These are phyloP conservation scores for Andinoacara biseriatus DNA, from an alignment of 2,113 vertebrate species.

Conservation along the genomic window DNA sequence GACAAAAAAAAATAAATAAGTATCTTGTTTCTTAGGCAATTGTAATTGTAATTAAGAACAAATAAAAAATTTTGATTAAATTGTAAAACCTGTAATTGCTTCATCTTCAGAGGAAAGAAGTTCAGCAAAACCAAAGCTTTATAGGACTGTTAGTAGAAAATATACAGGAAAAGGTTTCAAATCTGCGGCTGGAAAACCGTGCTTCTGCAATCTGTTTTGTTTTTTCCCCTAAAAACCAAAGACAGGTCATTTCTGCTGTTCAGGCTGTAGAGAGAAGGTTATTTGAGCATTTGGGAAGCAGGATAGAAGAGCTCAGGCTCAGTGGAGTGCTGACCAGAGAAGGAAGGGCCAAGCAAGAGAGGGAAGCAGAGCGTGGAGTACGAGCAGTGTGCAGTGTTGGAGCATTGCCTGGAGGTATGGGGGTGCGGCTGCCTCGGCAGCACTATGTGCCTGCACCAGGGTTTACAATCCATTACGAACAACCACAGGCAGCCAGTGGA, in stretches of 20 bases:
- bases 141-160: neutral
- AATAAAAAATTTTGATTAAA: neutral
- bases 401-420: slow-evolving; percentile 70
- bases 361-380: slow-evolving; percentile 61
- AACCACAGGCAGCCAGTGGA: slow-evolving; percentile 59
- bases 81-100: neutral
- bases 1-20: neutral
- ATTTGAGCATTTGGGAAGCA: slow-evolving; percentile 37
- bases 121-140: neutral
- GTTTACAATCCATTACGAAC: slow-evolving; percentile 66
- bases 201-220: neutral
- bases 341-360: slow-evolving; percentile 42
- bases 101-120: neutral
- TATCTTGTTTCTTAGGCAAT: neutral
- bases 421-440: slow-evolving; percentile 59
- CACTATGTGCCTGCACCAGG: slow-evolving; percentile 48
- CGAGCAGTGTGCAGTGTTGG: slow-evolving; percentile 56
- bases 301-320: slow-evolving; percentile 29
- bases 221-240: neutral
- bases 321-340: slow-evolving; percentile 51
- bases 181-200: neutral
- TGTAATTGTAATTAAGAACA: neutral
- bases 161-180: neutral
- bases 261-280: slow-evolving; percentile 33
- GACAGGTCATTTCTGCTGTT: slow-evolving; percentile 4